These are phyloP conservation scores for Darevskia mixta DNA, from an alignment of 2,797 vertebrate genomes.

Conservation along the genomic window DNA sequence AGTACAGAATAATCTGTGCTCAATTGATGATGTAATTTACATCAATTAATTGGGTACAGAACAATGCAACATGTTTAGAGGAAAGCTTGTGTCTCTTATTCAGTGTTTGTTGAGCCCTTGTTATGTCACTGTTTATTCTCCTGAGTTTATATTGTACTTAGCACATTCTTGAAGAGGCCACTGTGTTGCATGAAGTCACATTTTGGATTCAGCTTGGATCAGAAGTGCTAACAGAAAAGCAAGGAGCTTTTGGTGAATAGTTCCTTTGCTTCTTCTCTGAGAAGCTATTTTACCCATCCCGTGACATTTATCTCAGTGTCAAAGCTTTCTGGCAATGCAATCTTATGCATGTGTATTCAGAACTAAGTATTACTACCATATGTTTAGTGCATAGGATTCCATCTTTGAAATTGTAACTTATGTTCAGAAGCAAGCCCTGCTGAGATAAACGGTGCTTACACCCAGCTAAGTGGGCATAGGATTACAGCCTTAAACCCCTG, in stretches of 20 bases:
- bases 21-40: background rate
- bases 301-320: background rate
- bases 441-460: background rate
- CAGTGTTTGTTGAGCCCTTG: background rate
- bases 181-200: background rate
- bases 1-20: background rate
- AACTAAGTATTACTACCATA: background rate
- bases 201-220: background rate
- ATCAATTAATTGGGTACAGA: background rate
- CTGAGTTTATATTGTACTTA: constrained; percentile 1
- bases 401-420: background rate
- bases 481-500: background rate
- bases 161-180: constrained; percentile 4
- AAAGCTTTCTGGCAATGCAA: background rate
- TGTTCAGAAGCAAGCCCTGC: background rate
- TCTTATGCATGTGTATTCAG: background rate
- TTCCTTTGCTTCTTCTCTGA: background rate
- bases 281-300: background rate
- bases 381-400: background rate
- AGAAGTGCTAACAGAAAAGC: background rate
- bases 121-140: constrained; percentile 10
- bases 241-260: background rate
- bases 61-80: background rate
- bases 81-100: background rate
- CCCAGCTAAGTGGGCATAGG: background rate